These are phyloP conservation scores for Folsomia candida DNA, from an alignment of 2,888 invertebrate genomes.

Conservation along the genomic window DNA sequence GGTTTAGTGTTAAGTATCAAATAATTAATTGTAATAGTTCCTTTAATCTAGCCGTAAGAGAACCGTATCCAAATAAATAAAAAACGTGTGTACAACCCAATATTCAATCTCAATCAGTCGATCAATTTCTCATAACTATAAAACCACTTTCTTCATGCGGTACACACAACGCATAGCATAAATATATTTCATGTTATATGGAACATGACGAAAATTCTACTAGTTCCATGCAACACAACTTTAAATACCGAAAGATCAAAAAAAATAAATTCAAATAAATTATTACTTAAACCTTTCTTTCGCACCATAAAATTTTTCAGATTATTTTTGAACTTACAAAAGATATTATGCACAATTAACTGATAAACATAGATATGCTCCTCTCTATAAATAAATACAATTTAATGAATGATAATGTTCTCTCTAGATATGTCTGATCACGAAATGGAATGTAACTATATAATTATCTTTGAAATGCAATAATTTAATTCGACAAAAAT, in stretches of 20 bases:
- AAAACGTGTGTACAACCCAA: not conserved
- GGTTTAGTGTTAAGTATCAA: not conserved
- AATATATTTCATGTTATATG: too few relatives aligned
- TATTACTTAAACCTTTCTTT: not conserved
- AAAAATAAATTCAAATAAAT: not conserved
- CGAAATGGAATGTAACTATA: slow-evolving; percentile 32
- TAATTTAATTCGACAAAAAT: not conserved
- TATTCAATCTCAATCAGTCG: not conserved
- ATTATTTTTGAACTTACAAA: too few relatives aligned
- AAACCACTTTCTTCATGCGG: too few relatives aligned
- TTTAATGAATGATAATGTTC: slow-evolving; percentile 10
- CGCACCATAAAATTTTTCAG: not conserved
- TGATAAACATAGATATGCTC: not conserved
- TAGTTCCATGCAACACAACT: not conserved
- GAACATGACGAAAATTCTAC: not conserved
- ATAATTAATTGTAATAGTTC: not conserved
- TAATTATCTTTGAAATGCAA: not conserved
- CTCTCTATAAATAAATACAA: not conserved
- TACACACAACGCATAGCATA: too few relatives aligned
- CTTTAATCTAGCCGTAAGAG: not conserved
- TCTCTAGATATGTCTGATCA: slow-evolving; percentile 40
- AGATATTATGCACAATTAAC: not conserved
- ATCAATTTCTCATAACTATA: not conserved
- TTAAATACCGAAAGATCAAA: not conserved
- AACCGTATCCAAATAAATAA: not conserved